These are phyloP conservation scores for Anthopleura sola DNA, from an alignment of 64 coral and sea anemone genomes.

Conservation along the genomic window DNA sequence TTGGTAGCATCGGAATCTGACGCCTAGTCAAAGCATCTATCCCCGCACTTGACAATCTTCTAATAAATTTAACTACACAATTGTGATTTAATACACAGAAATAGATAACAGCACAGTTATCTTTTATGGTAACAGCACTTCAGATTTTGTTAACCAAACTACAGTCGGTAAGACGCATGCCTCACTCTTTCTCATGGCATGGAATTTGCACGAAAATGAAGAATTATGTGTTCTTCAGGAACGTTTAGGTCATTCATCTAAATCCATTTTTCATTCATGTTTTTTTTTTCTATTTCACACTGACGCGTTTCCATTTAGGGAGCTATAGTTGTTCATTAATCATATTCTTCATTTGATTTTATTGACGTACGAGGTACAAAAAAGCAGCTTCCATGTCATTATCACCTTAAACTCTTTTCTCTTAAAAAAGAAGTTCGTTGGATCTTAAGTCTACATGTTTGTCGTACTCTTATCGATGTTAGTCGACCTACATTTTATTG, in stretches of 20 bases:
- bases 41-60: no score
- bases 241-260: background rate
- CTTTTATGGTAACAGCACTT: background rate
- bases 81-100: slow-evolving; percentile 8
- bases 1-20: no score
- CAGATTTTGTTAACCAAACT: background rate
- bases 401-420: no score
- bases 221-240: background rate
- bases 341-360: no score
- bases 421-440: no score
- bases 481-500: background rate
- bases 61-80: background rate
- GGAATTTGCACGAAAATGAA: background rate
- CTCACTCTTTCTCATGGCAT: background rate
- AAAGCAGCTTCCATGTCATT: no score
- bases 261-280: background rate
- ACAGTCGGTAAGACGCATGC: background rate
- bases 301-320: no score
- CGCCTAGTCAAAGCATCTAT: no score
- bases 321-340: no score
- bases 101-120: background rate
- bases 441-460: no score
- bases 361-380: no score
- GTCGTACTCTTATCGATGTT: no score
- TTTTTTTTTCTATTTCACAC: background rate